Base-by-base conservation (phyloP, 2,113 vertebrate genomes). In the Microtus richardsoni region DNA sequence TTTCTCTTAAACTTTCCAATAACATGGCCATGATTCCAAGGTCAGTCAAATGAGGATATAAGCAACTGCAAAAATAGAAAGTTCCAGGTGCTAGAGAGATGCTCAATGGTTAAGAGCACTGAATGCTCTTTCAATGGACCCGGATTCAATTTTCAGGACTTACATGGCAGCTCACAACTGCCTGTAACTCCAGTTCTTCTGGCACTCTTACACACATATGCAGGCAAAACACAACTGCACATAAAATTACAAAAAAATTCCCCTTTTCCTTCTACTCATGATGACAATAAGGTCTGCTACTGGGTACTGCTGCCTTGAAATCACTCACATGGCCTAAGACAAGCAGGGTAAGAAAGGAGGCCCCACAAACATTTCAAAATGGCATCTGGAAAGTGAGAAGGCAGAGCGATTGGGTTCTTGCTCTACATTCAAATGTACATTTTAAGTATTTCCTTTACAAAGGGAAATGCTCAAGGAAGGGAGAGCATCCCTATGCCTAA, bases 1-100 rank as follows among this genome's bases (percentile, higher is more conserved):
- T 85, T 52, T 94, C 74, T 94, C 66, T 92, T 80, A 47, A 78
- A 64, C 22, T 62, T 88, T 6, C 28, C 78, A 88, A 82, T 36
- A 64, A 3, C 10, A 70, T 30, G 26, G 24, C 30, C 28, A n/a
- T 73, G 66, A 79, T 30, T 91, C 84, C 39, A 44, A 60, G 47
- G 39, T 86, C 33, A 66, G 84, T 54, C 88, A 47, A 62, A 36
- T 11, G n/a, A 62, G 58, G 24, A 26, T 28, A 17, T 41, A 58
- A 41, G 14, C 54, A 83, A 62, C 80, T 62, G 21, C 21, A 82
- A 60, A 36, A 83, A 41, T 17, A 62, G 41, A 62, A 64, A 28
- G n/a, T 58, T 21, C 54, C 54, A 58, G 19, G 54, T 58, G 19
- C 54, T 58, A 21, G 54, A 58, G 54, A 58, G 54, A 58, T 58